Percentiles rank a stretch among this genome's conserved stretches.
Conservation (phyloP, 2,888 invertebrate species). For the Syrphus vitripennis region DNA sequence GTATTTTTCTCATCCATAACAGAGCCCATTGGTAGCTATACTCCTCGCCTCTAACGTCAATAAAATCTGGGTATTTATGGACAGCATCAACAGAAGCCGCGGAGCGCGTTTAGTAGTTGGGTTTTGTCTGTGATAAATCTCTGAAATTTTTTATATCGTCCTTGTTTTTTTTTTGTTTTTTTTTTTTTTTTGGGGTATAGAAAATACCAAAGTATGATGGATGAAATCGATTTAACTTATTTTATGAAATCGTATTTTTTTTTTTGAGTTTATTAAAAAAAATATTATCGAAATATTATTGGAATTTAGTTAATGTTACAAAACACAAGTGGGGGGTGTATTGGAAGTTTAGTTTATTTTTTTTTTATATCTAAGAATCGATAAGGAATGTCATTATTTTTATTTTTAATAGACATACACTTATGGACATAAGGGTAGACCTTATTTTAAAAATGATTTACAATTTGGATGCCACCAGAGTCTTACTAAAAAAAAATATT, state of each 20-base stretch:
- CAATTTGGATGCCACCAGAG: too few species aligned
- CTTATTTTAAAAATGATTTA: too few species aligned
- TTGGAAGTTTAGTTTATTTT: background rate
- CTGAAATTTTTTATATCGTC: slow-evolving; percentile 25
- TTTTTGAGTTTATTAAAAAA: slow-evolving; percentile 62
- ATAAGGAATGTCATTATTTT: background rate
- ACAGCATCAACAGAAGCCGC: background rate
- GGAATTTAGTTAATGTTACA: slow-evolving; percentile 43
- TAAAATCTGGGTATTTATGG: background rate
- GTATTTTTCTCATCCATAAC: slow-evolving; percentile 1
- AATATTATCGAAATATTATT: slow-evolving; percentile 33
- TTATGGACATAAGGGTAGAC: too few species aligned
- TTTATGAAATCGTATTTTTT: slow-evolving; percentile 25
- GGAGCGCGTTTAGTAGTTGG: slow-evolving; percentile 32
- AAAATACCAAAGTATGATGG: slow-evolving; percentile 25
- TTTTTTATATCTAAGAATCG: background rate
- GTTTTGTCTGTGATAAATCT: slow-evolving; percentile 37
- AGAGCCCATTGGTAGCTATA: background rate
- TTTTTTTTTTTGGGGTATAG: background rate
- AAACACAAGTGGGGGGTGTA: background rate
- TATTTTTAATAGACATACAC: too few species aligned
- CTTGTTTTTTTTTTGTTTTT: background rate
- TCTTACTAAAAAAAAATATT: too few species aligned
- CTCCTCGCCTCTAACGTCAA: background rate
- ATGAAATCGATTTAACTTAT: slow-evolving; percentile 13